Evolutionary conservation across 2,113 vertebrate genomes (phyloP).

Genomic region (Mobula birostris): DNA sequence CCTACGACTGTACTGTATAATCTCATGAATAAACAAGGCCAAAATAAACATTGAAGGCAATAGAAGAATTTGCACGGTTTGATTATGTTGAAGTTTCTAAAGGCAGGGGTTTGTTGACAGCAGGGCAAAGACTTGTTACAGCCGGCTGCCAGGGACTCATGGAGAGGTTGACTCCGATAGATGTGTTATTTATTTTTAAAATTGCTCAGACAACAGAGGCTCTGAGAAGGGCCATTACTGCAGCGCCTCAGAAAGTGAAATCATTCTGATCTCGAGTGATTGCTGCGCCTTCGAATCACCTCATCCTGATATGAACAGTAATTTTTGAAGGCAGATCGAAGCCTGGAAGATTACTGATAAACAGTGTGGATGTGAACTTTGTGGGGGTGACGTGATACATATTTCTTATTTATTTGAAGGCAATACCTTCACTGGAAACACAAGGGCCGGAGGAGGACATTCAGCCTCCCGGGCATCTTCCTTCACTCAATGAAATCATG

Average conservation of each 20-base stretch:
- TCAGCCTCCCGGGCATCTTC: too few relatives aligned
- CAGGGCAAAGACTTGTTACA: neutral
- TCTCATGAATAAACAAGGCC: too few relatives aligned
- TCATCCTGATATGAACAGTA: neutral
- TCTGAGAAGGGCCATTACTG: neutral
- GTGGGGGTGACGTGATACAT: neutral
- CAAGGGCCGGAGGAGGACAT: too few relatives aligned
- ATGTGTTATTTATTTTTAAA: neutral
- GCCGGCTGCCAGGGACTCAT: neutral
- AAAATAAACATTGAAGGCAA: neutral
- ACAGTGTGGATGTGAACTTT: slow-evolving; percentile 3
- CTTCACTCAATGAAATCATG: too few relatives aligned
- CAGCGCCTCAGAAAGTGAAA: neutral
- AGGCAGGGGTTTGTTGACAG: neutral
- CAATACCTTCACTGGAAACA: too few relatives aligned
- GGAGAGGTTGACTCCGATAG: neutral
- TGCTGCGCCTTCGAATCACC: neutral
- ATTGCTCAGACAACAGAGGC: neutral
- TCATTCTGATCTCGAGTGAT: neutral
- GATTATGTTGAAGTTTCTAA: neutral
- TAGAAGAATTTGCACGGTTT: neutral
- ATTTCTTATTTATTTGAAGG: neutral
- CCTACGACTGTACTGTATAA: too few relatives aligned
- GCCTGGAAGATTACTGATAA: slow-evolving; percentile 12
- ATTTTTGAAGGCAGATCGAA: slow-evolving; percentile 11